phyloP scores from a whole-genome alignment of 1,140 invertebrate species.

The Subanguina moxae region DNA sequence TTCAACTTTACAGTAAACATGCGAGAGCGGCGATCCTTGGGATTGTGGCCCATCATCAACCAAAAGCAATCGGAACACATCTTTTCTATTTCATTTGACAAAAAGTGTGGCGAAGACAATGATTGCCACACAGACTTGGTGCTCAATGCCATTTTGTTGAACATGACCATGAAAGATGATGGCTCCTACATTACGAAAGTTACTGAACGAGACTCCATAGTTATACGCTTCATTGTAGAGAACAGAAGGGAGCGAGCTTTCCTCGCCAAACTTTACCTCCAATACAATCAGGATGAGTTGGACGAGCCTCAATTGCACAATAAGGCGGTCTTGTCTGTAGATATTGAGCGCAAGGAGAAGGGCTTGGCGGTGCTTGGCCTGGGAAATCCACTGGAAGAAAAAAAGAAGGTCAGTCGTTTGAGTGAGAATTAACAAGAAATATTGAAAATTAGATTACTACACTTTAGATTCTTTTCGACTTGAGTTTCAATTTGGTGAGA shows the following conservation, averaged over 20 bases:
- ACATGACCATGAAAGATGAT: constrained; percentile 35
- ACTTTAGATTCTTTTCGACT: constrained; percentile 44
- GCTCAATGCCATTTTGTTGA: constrained; percentile 31
- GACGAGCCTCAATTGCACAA: constrained; percentile 42
- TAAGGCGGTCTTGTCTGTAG: constrained; percentile 16
- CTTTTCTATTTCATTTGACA: constrained; percentile 44
- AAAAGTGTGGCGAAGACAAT: constrained; percentile 49
- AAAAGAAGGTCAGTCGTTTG: constrained; percentile 31
- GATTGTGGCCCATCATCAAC: constrained; percentile 18
- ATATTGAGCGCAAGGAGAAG: constrained; percentile 46
- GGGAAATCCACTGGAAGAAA: constrained; percentile 53
- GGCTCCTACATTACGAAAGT: constrained; percentile 44
- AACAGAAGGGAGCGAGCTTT: constrained; percentile 46
- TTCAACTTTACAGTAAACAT: constrained; percentile 53
- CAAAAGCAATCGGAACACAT: constrained; percentile 19
- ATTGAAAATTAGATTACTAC: too few species aligned
- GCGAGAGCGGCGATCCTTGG: background rate
- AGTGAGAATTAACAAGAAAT: background rate
- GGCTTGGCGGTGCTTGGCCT: constrained; percentile 42
- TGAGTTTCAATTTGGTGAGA: constrained; percentile 54
- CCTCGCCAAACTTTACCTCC: constrained; percentile 43
- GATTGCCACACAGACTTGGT: constrained; percentile 47
- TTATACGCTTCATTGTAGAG: constrained; percentile 44
- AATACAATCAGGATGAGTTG: constrained; percentile 52
- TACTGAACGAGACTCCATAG: constrained; percentile 44